A percentile compares a stretch with the other conserved stretches of the same genome.
Conservation (phyloP, 2,113 vertebrate genomes). For the Edolisoma coerulescens region DNA sequence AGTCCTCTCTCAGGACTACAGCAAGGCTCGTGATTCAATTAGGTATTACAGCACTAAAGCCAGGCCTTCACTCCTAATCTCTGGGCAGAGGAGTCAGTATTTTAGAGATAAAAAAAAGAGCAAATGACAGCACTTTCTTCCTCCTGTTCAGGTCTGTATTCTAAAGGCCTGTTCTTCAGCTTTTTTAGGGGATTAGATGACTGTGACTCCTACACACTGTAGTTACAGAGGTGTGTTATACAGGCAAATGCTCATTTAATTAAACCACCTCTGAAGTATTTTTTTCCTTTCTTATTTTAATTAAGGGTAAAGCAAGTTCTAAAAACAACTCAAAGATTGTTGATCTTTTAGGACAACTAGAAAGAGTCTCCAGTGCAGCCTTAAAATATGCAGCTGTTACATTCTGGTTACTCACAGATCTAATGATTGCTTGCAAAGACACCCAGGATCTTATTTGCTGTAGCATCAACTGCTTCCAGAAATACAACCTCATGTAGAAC, state of each 20-base stretch:
- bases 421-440: background rate
- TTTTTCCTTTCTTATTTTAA: background rate
- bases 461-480: background rate
- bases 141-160: background rate
- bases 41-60: background rate
- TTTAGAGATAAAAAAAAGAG: background rate
- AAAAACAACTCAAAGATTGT: background rate
- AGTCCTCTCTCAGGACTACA: slow-evolving; percentile 1
- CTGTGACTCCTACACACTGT: background rate
- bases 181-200: background rate
- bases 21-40: slow-evolving; percentile 7
- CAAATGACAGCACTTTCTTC: background rate
- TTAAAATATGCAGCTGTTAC: background rate
- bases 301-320: background rate
- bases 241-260: background rate
- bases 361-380: background rate
- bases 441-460: background rate
- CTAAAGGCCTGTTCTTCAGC: background rate
- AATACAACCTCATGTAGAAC: background rate
- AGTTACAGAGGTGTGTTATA: background rate
- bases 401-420: background rate
- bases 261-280: background rate
- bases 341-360: background rate
- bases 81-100: background rate
- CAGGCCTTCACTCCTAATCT: background rate